Conservation (phyloP, 2,888 invertebrate species). For the Sussaba pulchella region DNA sequence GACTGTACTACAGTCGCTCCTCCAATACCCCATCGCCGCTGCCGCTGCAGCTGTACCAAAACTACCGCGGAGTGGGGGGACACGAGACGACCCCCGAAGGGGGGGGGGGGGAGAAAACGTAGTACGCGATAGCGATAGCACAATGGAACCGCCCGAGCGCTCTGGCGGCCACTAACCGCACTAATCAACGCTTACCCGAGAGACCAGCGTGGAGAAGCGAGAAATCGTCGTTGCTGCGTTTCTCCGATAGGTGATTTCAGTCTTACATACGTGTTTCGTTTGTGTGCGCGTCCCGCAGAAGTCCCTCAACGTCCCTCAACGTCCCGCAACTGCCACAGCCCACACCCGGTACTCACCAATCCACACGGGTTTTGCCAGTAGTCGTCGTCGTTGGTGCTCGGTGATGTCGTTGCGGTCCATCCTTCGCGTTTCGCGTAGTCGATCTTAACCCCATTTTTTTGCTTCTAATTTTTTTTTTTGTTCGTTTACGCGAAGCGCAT, state of each 20-base stretch:
- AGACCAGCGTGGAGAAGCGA: constrained; percentile 64
- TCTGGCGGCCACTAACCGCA: constrained; percentile 74
- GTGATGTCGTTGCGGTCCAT: not conserved
- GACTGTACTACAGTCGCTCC: no score
- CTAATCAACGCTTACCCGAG: constrained; percentile 70
- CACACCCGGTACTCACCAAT: no score
- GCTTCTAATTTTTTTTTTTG: no score
- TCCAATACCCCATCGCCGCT: no score
- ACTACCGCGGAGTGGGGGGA: no score
- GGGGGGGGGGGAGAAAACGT: constrained; percentile 30
- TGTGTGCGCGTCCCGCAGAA: not conserved
- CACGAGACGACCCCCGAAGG: constrained; percentile 28
- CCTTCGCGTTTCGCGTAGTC: not conserved
- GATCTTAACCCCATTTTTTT: constrained; percentile 17
- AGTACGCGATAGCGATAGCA: constrained; percentile 62
- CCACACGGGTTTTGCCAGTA: no score
- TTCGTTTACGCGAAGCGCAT: no score
- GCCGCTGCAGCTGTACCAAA: not conserved
- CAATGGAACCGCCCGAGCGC: constrained; percentile 74
- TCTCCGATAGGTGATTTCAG: constrained; percentile 8
- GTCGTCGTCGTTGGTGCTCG: not conserved
- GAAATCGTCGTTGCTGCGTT: constrained; percentile 54
- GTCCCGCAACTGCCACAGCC: no score
- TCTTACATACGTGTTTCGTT: no score
- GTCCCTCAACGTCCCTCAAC: no score